Percentiles rank a stretch among this genome's conserved stretches.
Evolutionary conservation across 2,797 vertebrate species (phyloP).

Genomic region (Jordanella pulchra): DNA sequence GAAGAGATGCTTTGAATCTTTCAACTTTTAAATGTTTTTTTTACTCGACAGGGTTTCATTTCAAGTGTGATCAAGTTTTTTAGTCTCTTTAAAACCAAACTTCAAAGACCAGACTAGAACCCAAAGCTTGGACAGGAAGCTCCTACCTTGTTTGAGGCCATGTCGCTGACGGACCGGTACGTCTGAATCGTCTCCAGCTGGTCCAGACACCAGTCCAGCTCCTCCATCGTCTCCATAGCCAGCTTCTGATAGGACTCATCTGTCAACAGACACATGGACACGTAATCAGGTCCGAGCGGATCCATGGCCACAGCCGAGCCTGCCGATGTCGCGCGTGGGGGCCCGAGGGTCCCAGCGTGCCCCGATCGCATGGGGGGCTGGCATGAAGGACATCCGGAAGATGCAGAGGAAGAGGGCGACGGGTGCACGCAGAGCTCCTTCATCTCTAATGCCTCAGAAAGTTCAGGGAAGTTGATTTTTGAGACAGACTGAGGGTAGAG

Average conservation of each 20-base stretch:
- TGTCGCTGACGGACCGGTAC: slow-evolving; percentile 97
- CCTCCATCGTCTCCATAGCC: slow-evolving; percentile 96
- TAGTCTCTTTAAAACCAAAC: background rate
- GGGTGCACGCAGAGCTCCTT: slow-evolving; percentile 84
- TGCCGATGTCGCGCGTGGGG: slow-evolving; percentile 47
- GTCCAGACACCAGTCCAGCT: slow-evolving; percentile 98
- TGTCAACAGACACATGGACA: slow-evolving; percentile 93
- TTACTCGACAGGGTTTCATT: too few relatives aligned
- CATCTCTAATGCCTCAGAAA: slow-evolving; percentile 75
- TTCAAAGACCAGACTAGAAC: background rate
- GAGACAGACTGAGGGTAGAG: slow-evolving; percentile 56
- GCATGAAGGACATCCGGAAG: slow-evolving; percentile 58
- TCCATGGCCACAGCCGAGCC: slow-evolving; percentile 69
- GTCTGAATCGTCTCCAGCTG: slow-evolving; percentile 98
- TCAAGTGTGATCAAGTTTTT: too few relatives aligned
- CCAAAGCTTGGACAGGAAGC: background rate
- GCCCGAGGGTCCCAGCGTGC: slow-evolving; percentile 58
- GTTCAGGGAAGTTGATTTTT: slow-evolving; percentile 55
- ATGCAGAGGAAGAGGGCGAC: slow-evolving; percentile 67
- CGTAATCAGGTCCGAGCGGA: slow-evolving; percentile 84
- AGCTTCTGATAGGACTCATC: slow-evolving; percentile 97
- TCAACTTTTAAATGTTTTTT: background rate
- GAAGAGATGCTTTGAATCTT: background rate
- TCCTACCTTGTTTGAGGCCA: slow-evolving; percentile 97
- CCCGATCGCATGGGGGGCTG: slow-evolving; percentile 54